Percentiles rank a stretch among this genome's conserved stretches.
These are phyloP conservation scores for Mastigias papua DNA, from an alignment of 30 jellyfish, hydroid and myxozoan species.

Conservation along the genomic window DNA sequence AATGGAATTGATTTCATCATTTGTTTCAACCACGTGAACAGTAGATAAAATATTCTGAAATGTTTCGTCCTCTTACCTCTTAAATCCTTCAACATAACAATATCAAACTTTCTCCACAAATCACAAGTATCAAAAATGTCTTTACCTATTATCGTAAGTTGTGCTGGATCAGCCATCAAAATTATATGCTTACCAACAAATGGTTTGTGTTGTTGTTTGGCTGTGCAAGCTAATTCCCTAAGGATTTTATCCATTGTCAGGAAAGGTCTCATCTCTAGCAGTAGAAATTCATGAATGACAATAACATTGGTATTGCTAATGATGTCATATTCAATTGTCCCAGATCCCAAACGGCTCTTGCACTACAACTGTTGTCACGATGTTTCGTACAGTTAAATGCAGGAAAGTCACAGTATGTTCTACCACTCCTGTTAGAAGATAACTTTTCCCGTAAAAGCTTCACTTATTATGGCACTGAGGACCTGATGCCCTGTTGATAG, in stretches of 20 bases:
- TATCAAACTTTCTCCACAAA: too few relatives aligned
- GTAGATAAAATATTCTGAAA: too few relatives aligned
- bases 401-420: neutral
- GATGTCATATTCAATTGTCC: conserved; percentile 8
- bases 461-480: conserved; percentile 10
- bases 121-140: too few relatives aligned
- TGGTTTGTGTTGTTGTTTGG: too few relatives aligned
- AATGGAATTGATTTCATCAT: too few relatives aligned
- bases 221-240: neutral
- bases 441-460: neutral
- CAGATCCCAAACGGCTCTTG: neutral
- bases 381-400: neutral
- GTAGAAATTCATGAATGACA: too few relatives aligned
- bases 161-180: conserved; percentile 28
- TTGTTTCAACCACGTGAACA: neutral
- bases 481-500: neutral
- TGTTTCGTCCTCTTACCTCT: too few relatives aligned
- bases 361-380: conserved; percentile 15
- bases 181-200: too few relatives aligned
- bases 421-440: neutral
- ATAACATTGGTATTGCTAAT: neutral
- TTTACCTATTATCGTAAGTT: conserved; percentile 11
- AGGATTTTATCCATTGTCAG: neutral
- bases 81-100: too few relatives aligned
- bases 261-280: conserved; percentile 4